Percentiles rank a stretch among this genome's conserved stretches.
Evolutionary conservation across 2,797 vertebrate genomes (phyloP).

Genomic region (Dromococcyx pavoninus): DNA sequence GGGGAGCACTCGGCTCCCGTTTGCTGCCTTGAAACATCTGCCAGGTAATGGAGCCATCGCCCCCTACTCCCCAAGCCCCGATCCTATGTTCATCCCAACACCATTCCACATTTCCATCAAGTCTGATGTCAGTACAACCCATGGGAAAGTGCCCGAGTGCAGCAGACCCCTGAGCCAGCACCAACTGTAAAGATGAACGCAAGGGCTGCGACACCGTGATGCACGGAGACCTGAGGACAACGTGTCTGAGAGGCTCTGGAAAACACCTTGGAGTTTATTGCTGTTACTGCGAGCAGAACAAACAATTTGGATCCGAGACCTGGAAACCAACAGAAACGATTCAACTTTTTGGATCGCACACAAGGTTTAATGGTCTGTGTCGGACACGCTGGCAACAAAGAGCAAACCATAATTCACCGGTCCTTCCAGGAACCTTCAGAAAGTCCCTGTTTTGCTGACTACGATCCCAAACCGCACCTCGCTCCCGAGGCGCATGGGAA

Average conservation of each 20-base stretch:
- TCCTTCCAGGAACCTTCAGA: constrained; percentile 12
- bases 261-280: not conserved
- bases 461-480: not conserved
- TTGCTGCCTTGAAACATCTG: not conserved
- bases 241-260: not conserved
- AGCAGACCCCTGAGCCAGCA: not conserved
- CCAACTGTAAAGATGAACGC: not conserved
- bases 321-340: constrained; percentile 33
- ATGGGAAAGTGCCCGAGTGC: not conserved
- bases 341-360: constrained; percentile 5
- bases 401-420: not conserved
- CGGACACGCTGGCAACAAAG: not conserved
- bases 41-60: fast-evolving
- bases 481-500: not conserved
- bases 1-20: not conserved
- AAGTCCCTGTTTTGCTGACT: constrained; percentile 3
- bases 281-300: constrained; percentile 7
- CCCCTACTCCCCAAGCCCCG: not conserved
- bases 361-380: not conserved
- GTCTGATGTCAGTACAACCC: not conserved
- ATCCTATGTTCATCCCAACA: not conserved
- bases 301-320: constrained; percentile 16
- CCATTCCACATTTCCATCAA: not conserved
- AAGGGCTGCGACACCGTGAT: not conserved
- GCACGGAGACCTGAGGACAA: constrained; percentile 28